These are phyloP conservation scores for Euplagia quadripunctaria DNA, from an alignment of 2,888 invertebrate genomes.

Conservation along the genomic window DNA sequence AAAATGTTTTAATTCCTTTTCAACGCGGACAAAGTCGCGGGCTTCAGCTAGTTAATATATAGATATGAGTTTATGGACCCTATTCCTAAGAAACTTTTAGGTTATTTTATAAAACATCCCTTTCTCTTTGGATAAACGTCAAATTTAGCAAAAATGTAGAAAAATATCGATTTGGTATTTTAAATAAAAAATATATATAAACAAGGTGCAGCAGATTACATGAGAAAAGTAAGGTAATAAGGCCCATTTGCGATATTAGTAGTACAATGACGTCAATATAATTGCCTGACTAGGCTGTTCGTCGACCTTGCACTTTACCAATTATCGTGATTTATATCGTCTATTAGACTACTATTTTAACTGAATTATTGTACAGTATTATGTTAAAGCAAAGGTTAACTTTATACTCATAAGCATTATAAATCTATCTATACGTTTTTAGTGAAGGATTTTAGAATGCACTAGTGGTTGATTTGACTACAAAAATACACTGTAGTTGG, in stretches of 20 bases:
- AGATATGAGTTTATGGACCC: not conserved
- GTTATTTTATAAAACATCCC: not conserved
- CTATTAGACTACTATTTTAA: not conserved
- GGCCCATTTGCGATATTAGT: not conserved
- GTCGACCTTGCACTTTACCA: not conserved
- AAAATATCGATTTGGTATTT: not conserved
- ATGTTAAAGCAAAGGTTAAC: too few relatives aligned
- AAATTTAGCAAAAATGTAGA: not conserved
- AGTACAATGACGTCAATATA: not conserved
- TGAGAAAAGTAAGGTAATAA: not conserved
- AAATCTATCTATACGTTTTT: too few relatives aligned
- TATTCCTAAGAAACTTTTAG: not conserved
- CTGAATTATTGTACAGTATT: too few relatives aligned
- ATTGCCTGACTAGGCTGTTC: not conserved
- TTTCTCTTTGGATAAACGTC: not conserved
- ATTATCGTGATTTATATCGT: not conserved
- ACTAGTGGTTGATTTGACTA: too few relatives aligned
- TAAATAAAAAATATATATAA: not conserved
- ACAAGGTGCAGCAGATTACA: not conserved
- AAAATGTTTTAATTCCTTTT: too few relatives aligned
- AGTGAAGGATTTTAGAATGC: too few relatives aligned
- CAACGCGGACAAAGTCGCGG: too few relatives aligned
- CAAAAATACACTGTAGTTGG: too few relatives aligned
- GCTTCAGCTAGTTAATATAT: not conserved
- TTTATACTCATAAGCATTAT: too few relatives aligned